These are phyloP conservation scores for Lateolabrax maculatus DNA, from an alignment of 2,797 vertebrate species.

Conservation along the genomic window DNA sequence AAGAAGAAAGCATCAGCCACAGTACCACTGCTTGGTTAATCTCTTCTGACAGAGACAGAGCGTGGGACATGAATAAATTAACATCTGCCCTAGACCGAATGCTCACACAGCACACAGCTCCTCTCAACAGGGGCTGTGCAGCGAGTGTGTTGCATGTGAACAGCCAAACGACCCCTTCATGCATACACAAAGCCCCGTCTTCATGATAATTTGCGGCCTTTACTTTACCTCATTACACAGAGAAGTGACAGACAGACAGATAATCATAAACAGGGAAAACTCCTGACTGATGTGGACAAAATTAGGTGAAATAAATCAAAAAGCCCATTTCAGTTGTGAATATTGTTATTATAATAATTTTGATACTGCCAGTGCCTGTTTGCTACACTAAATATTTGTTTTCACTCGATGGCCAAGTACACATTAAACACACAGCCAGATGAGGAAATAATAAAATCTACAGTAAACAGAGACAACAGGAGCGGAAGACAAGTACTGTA, in stretches of 20 bases:
- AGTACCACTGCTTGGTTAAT: constrained; percentile 40
- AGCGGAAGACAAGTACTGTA: not conserved
- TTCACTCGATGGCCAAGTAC: not conserved
- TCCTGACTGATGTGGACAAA: not conserved
- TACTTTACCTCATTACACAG: not conserved
- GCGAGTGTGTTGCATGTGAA: not conserved
- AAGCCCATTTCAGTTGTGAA: not conserved
- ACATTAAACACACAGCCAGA: not conserved
- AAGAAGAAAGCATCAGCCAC: not conserved
- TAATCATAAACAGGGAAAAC: not conserved
- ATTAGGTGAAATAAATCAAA: no score
- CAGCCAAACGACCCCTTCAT: not conserved
- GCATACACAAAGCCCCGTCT: not conserved
- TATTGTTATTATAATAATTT: not conserved
- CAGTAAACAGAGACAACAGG: constrained; percentile 1
- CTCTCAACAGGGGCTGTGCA: constrained; percentile 13
- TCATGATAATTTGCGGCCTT: not conserved
- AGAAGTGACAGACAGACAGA: not conserved
- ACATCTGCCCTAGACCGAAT: constrained; percentile 40
- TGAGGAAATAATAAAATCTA: not conserved
- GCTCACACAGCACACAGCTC: constrained; percentile 26
- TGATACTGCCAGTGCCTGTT: not conserved
- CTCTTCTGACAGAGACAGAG: constrained; percentile 57
- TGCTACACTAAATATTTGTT: not conserved
- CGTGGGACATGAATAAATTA: constrained; percentile 76